phyloP scores from a whole-genome alignment of 2,797 vertebrate genomes.

The Lerista edwardsae region DNA sequence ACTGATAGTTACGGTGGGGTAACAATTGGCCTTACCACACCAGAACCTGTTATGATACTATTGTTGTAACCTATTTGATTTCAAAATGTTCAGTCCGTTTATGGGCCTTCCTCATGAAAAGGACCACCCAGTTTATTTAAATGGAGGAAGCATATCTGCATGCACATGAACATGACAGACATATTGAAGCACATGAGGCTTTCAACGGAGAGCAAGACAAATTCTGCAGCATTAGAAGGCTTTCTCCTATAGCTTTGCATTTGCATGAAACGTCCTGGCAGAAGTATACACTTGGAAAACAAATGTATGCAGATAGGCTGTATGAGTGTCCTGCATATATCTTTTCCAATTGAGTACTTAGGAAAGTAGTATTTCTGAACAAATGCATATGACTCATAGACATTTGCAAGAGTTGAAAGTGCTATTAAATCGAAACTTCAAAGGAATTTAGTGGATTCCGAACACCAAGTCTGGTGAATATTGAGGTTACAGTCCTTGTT shows the following conservation, averaged over 20 bases:
- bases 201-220: no score
- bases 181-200: neutral
- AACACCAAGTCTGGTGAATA: constrained; percentile 13
- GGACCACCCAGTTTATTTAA: no score
- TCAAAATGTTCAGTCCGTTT: no score
- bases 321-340: neutral
- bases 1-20: no score
- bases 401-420: constrained; percentile 20
- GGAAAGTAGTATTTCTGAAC: constrained; percentile 27
- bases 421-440: constrained; percentile 19
- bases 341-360: neutral
- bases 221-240: neutral
- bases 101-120: no score
- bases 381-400: constrained; percentile 42
- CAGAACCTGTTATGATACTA: no score
- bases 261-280: neutral
- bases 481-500: neutral
- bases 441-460: constrained; percentile 9
- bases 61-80: no score
- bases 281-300: neutral
- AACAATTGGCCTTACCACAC: no score
- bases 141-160: no score
- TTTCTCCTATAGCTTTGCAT: neutral
- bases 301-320: neutral
- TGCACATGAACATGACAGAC: no score